These are phyloP conservation scores for Scortum barcoo DNA, from an alignment of 2,113 vertebrate species.

Conservation along the genomic window DNA sequence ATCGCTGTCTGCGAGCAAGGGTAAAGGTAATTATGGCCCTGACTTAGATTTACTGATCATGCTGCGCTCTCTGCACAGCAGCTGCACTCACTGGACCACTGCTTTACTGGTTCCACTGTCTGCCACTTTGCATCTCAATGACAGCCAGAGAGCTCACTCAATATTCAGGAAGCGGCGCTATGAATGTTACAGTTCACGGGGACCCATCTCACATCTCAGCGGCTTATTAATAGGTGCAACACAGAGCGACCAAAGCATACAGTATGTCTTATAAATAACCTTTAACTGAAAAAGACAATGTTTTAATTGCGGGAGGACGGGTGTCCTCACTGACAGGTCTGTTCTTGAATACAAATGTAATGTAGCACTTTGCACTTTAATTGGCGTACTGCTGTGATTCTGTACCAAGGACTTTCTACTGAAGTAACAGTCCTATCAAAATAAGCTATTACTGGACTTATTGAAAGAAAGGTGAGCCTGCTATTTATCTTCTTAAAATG, in stretches of 20 bases:
- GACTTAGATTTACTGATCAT: slow-evolving; percentile 54
- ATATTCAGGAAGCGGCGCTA: slow-evolving; percentile 23
- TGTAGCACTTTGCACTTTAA: not conserved
- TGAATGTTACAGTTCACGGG: slow-evolving; percentile 33
- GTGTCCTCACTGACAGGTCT: slow-evolving; percentile 12
- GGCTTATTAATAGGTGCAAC: slow-evolving; percentile 43
- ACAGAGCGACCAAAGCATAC: slow-evolving; percentile 23
- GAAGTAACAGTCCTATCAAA: not conserved
- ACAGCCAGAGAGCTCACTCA: slow-evolving; percentile 38
- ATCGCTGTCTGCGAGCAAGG: slow-evolving; percentile 13
- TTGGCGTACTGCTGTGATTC: not conserved
- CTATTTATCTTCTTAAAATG: not conserved
- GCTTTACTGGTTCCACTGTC: slow-evolving; percentile 18
- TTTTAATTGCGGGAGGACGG: slow-evolving; percentile 38
- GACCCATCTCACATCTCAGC: slow-evolving; percentile 35
- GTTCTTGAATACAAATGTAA: slow-evolving; percentile 4
- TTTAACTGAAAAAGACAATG: slow-evolving; percentile 54
- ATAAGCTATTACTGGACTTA: not conserved
- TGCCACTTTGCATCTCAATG: slow-evolving; percentile 48
- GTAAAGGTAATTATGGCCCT: slow-evolving; percentile 46
- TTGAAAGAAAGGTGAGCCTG: not conserved
- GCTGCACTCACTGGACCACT: slow-evolving; percentile 19
- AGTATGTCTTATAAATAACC: slow-evolving; percentile 35
- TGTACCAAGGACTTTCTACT: not conserved
- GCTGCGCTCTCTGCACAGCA: slow-evolving; percentile 33